Conservation (phyloP, 2,113 vertebrate genomes). For the Vombatus ursinus region DNA sequence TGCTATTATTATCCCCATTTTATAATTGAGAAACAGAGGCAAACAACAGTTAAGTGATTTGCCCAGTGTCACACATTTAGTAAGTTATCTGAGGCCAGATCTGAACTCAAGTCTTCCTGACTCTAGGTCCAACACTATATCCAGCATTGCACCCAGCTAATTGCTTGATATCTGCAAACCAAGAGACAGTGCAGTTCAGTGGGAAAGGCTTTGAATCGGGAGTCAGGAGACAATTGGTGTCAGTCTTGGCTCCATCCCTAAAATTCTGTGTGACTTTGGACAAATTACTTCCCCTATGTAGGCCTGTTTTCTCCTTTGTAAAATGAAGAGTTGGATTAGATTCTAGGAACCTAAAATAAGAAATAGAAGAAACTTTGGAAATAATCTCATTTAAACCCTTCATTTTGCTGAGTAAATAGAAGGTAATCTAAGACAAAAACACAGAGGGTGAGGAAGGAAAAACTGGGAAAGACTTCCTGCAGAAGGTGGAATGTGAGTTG, state of each 20-base stretch:
- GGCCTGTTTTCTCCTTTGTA: background rate
- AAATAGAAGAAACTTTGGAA: background rate
- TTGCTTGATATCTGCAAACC: background rate
- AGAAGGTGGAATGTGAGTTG: background rate
- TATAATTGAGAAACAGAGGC: background rate
- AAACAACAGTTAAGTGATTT: background rate
- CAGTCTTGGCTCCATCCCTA: background rate
- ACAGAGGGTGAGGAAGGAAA: background rate
- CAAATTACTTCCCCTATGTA: background rate
- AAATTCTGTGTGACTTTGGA: background rate
- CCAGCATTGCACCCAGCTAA: background rate
- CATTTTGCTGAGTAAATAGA: background rate
- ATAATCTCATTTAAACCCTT: background rate
- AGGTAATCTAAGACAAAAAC: background rate
- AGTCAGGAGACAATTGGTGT: background rate
- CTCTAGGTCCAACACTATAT: background rate
- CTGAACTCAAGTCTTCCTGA: background rate
- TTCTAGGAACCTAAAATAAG: background rate
- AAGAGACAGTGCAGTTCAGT: background rate
- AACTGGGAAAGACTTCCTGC: background rate
- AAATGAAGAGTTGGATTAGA: background rate
- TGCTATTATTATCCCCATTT: background rate
- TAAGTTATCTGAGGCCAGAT: background rate
- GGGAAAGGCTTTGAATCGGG: background rate
- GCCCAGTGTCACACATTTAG: background rate